Evolutionary conservation across 92 coral and sea anemone genomes (phyloP), one percentile per base, ranked within the genome.

Genomic region (Porites lobata): DNA sequence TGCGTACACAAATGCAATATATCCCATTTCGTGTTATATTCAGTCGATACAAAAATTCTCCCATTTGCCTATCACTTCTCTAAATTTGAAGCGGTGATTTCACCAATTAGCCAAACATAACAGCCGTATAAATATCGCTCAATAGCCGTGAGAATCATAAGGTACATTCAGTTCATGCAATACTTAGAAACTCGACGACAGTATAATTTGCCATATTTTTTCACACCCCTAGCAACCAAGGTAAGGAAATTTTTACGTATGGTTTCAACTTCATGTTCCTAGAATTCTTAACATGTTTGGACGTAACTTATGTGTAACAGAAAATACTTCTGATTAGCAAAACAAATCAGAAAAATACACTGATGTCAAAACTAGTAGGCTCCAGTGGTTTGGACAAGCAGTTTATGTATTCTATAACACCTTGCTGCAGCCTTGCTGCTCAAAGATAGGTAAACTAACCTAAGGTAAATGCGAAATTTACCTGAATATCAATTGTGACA

Each of bases 41-140:
- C 47, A 38, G 47, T 72, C 2, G 51, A 26, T 10, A 10, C 11
- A 56, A 56, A 56, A 24, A 9, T 6, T 11, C 11, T 18, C 26
- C n/a, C 19, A 17, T 50, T n/a, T 75, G 18, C 21, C 24, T 52
- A 68, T 81, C 77, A 69, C 11, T 69, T 29, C 47, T 59, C 86
- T 43, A 57, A 38, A 70, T 56, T 18, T 76, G 47, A 19, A 18
- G 51, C 12, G 78, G 54, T 82, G 78, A 82, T 82, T 71, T 58
- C 77, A 82, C 53, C 22, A 56, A n/a, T 29, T 17, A 14, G 43
- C 71, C 32, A 82, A 65, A 80, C 64, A 68, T 70, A 17, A 43
- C 13, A 20, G 65, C 61, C 69, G 71, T 82, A 56, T 82, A 82
- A 82, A 82, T 17, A 38, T 24, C 32, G 52, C 13, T 66, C 78